Evolutionary conservation across 1,140 invertebrate species (phyloP).

Genomic region (Camponotus floridanus): DNA sequence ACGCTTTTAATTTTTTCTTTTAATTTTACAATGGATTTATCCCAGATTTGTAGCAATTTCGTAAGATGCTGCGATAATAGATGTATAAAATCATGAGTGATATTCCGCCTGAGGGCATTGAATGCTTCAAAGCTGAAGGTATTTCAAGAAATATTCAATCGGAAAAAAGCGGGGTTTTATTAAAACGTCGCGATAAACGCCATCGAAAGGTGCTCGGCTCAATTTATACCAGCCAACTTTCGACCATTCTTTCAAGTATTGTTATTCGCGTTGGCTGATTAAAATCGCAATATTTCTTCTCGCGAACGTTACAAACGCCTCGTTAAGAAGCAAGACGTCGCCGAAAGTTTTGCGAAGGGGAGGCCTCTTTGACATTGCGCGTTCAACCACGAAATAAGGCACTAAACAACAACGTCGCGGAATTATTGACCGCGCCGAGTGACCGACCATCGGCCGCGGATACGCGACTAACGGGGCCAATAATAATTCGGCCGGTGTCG

Average conservation of each 20-base stretch:
- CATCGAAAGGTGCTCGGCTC: background rate
- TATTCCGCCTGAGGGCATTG: background rate
- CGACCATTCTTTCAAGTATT: conserved; percentile 41
- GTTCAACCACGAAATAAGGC: conserved; percentile 74
- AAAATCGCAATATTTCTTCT: conserved; percentile 50
- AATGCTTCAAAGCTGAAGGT: background rate
- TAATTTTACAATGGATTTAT: background rate
- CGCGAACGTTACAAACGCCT: conserved; percentile 48
- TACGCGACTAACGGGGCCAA: conserved; percentile 68
- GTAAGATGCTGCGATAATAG: background rate
- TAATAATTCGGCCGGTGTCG: conserved; percentile 75
- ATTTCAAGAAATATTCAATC: conserved; percentile 17
- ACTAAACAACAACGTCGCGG: conserved; percentile 61
- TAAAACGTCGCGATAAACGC: background rate
- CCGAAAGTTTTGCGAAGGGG: conserved; percentile 61
- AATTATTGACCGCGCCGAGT: conserved; percentile 63
- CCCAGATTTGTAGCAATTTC: background rate
- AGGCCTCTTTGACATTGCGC: conserved; percentile 59
- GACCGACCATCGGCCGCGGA: conserved; percentile 4
- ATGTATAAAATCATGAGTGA: background rate
- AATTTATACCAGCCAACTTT: conserved; percentile 10
- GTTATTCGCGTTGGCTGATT: conserved; percentile 40
- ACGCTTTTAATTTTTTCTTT: background rate
- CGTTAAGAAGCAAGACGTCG: conserved; percentile 35
- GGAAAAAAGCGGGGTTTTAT: background rate